Conservation (phyloP, 2,797 vertebrate genomes). For the Oceanodroma leucorhoa region DNA sequence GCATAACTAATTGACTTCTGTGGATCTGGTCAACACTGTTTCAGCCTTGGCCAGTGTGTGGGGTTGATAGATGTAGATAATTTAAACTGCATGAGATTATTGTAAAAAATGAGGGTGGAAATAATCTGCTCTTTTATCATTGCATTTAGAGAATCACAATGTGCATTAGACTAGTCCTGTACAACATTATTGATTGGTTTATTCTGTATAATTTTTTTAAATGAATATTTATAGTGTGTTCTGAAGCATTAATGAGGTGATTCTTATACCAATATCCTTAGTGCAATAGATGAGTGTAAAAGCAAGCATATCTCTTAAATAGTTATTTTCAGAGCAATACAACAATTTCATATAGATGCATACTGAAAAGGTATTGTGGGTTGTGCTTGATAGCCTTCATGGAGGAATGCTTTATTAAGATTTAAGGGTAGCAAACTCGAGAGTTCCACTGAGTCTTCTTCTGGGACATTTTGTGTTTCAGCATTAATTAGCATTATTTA, state of each 20-base stretch:
- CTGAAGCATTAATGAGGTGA: neutral
- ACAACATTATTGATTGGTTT: neutral
- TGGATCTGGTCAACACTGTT: constrained; percentile 12
- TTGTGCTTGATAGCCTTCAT: neutral
- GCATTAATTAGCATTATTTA: neutral
- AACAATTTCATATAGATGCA: neutral
- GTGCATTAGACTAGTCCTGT: neutral
- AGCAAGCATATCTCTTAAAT: neutral
- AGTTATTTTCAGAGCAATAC: neutral
- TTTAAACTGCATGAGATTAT: constrained; percentile 5
- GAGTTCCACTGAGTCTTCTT: neutral
- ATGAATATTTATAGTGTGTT: neutral
- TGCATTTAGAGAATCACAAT: neutral
- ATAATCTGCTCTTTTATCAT: neutral
- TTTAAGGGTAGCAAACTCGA: neutral
- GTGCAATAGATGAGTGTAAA: neutral
- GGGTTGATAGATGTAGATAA: constrained; percentile 44
- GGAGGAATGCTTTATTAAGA: neutral
- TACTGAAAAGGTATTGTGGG: neutral
- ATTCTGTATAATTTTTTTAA: neutral
- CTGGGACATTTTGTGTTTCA: neutral
- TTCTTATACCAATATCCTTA: neutral
- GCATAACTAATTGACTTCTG: constrained; percentile 62
- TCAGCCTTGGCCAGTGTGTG: neutral
- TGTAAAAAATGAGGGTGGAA: neutral